Evolutionary conservation across 1,140 invertebrate species (phyloP).

Genomic region (Nixonia krombeini): DNA sequence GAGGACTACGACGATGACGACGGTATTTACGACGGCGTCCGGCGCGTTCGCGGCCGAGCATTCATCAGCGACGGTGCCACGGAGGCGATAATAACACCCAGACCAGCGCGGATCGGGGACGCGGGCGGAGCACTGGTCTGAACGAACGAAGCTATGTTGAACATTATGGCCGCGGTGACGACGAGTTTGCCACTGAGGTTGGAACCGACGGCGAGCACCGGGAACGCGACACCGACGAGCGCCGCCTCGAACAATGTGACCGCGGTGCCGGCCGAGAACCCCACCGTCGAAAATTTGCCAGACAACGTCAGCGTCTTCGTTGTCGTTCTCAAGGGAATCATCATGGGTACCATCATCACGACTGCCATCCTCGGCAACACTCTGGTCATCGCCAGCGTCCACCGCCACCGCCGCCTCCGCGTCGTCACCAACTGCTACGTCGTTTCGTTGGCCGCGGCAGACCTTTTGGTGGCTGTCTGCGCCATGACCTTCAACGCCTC

Average conservation of each 20-base stretch:
- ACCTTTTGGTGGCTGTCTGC: conserved; percentile 91
- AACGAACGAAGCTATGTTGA: conserved; percentile 55
- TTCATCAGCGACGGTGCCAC: not conserved
- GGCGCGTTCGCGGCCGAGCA: not conserved
- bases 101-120: no score
- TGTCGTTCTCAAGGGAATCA: conserved; percentile 79
- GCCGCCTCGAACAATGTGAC: conserved; percentile 46
- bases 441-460: conserved; percentile 91
- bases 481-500: conserved; percentile 97
- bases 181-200: conserved; percentile 56
- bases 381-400: conserved; percentile 83
- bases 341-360: conserved; percentile 87
- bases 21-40: not conserved
- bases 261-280: conserved; percentile 57
- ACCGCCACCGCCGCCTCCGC: conserved; percentile 83
- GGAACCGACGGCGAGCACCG: conserved; percentile 46
- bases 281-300: conserved; percentile 61
- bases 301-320: conserved; percentile 67
- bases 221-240: conserved; percentile 34
- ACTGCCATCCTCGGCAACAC: conserved; percentile 88
- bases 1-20: not conserved
- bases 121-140: not conserved
- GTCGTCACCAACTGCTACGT: conserved; percentile 97
- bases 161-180: conserved; percentile 63
- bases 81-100: conserved; percentile 8